phyloP scores from a whole-genome alignment of 1,140 invertebrate genomes.

The Pseudomyrmex concolor region DNA sequence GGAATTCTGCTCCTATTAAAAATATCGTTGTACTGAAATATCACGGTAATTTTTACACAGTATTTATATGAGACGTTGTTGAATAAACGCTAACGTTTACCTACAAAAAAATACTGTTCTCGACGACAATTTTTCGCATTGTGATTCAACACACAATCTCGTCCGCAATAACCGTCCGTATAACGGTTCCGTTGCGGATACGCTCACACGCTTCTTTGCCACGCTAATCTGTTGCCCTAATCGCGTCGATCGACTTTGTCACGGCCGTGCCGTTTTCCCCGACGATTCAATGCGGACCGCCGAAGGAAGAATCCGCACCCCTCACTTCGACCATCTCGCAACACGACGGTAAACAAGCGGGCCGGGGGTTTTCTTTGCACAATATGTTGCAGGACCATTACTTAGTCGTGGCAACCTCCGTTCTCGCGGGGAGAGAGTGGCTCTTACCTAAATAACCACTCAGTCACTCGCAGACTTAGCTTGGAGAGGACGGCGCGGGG shows the following conservation, averaged over 20 bases:
- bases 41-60: too few species aligned
- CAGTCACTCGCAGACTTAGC: conserved; percentile 83
- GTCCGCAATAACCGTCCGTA: background rate
- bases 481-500: conserved; percentile 71
- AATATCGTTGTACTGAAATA: too few species aligned
- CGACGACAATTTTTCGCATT: background rate
- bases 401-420: conserved; percentile 77
- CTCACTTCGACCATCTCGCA: conserved; percentile 40
- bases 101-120: too few species aligned
- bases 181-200: conserved; percentile 29
- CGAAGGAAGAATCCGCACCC: conserved; percentile 50
- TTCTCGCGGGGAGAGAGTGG: conserved; percentile 79
- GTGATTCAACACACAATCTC: conserved; percentile 1
- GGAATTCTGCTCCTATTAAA: background rate
- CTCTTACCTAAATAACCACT: conserved; percentile 86
- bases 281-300: conserved; percentile 48
- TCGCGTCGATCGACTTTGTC: conserved; percentile 51
- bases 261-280: conserved; percentile 42
- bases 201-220: conserved; percentile 56
- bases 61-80: too few species aligned
- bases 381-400: conserved; percentile 82
- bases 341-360: conserved; percentile 76
- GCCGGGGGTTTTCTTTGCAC: conserved; percentile 80
- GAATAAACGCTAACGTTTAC: too few species aligned
- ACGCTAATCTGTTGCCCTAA: conserved; percentile 52